Percentiles rank a stretch among this genome's conserved stretches.
phyloP scores from a whole-genome alignment of 92 coral and sea anemone species.

The Siderastrea radians region DNA sequence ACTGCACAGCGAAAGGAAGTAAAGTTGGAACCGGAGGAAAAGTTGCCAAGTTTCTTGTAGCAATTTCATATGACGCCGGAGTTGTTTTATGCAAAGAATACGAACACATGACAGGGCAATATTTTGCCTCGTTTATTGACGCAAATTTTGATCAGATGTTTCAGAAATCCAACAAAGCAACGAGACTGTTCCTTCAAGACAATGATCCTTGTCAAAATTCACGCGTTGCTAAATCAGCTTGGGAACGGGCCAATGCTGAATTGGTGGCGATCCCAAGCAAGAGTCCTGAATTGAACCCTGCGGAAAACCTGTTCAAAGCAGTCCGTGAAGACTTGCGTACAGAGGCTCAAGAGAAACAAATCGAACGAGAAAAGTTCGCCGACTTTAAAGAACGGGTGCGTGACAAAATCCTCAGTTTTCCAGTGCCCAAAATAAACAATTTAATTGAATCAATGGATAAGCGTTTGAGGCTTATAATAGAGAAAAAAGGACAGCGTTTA shows the following conservation, averaged over 20 bases:
- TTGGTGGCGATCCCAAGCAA: neutral
- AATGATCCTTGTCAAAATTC: slow-evolving; percentile 61
- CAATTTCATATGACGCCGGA: neutral
- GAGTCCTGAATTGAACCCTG: neutral
- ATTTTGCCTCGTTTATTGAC: neutral
- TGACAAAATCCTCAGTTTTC: neutral
- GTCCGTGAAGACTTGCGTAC: neutral
- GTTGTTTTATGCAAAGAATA: neutral
- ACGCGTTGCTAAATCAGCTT: neutral
- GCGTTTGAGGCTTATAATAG: neutral
- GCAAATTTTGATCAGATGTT: no score
- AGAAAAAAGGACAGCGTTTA: neutral
- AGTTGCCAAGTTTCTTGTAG: neutral
- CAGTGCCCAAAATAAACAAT: neutral
- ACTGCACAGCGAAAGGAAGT: slow-evolving; percentile 57
- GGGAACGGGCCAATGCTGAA: neutral
- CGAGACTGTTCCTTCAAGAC: neutral
- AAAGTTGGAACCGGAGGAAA: slow-evolving; percentile 64
- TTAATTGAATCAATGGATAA: neutral
- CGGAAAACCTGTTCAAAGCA: neutral
- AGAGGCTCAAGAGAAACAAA: neutral
- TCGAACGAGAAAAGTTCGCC: neutral
- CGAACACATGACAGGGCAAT: neutral
- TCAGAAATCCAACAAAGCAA: no score
- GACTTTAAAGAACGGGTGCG: neutral